These are phyloP conservation scores for Hypselothyrea guttata DNA, from an alignment of 2,888 invertebrate species.

Conservation along the genomic window DNA sequence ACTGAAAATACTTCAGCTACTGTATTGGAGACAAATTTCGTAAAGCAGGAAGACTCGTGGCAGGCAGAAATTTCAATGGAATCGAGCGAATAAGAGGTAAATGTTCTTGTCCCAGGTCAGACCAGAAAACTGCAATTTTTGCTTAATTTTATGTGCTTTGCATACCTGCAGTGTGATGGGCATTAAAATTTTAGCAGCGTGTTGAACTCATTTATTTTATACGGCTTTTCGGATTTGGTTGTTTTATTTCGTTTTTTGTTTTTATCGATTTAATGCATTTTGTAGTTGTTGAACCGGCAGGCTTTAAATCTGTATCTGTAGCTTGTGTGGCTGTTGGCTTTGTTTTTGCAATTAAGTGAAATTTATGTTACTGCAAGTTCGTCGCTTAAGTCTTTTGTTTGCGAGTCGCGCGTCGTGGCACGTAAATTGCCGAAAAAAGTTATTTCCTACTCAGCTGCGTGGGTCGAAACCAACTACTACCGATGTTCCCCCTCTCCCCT, in stretches of 20 bases:
- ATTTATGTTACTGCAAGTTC: conserved; percentile 73
- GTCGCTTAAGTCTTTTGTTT: conserved; percentile 75
- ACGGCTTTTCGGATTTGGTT: too few relatives aligned
- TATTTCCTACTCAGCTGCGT: conserved; percentile 72
- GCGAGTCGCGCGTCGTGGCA: conserved; percentile 61
- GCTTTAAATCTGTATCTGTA: conserved; percentile 35
- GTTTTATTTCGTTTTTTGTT: conserved; percentile 27
- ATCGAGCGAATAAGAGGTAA: conserved; percentile 54
- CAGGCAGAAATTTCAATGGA: conserved; percentile 51
- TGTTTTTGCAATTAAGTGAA: conserved; percentile 71
- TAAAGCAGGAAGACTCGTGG: conserved; percentile 31
- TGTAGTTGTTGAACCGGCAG: conserved; percentile 36
- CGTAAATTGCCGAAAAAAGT: conserved; percentile 67
- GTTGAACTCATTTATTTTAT: conserved; percentile 72
- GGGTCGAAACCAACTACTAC: conserved; percentile 45
- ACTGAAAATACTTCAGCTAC: conserved; percentile 59
- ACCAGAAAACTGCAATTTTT: conserved; percentile 25
- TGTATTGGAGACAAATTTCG: conserved; percentile 59
- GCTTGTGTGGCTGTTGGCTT: conserved; percentile 25
- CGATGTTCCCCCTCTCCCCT: neutral
- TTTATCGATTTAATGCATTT: conserved; percentile 72
- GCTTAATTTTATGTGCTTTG: conserved; percentile 72
- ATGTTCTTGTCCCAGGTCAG: conserved; percentile 48
- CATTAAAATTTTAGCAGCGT: conserved; percentile 71
- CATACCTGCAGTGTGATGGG: conserved; percentile 45